A percentile compares a stretch with the other conserved stretches of the same genome.
These are phyloP conservation scores for Myotis pilosus DNA, from an alignment of 2,797 vertebrate species.

Conservation along the genomic window DNA sequence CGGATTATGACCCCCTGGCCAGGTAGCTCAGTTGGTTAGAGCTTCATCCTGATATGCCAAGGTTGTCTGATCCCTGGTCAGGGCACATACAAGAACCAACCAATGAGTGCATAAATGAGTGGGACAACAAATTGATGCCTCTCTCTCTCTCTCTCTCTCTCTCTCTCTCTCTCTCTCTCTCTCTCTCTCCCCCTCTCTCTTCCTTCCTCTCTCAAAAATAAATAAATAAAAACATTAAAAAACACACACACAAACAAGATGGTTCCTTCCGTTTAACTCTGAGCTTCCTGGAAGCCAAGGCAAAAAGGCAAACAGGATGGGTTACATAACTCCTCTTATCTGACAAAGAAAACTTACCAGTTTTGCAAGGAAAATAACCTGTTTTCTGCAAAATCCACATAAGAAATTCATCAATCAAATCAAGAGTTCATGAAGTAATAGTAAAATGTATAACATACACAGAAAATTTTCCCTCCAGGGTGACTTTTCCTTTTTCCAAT, in stretches of 20 bases:
- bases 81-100: neutral
- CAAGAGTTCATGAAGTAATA: neutral
- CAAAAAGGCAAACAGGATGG: neutral
- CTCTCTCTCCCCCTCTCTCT: too few species aligned
- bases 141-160: too few species aligned
- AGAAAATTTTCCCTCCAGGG: neutral
- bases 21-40: neutral
- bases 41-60: neutral
- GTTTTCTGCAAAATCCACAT: constrained; percentile 25
- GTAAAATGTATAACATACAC: neutral
- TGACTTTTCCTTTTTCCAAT: neutral
- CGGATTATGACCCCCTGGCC: neutral
- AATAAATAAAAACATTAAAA: neutral
- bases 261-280: neutral
- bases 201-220: neutral
- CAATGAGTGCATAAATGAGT: neutral
- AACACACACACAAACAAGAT: neutral
- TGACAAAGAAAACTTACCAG: constrained; percentile 38
- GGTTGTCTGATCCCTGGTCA: neutral
- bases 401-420: constrained; percentile 41
- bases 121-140: neutral
- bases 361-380: constrained; percentile 41
- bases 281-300: constrained; percentile 47
- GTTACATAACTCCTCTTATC: neutral
- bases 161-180: too few species aligned